These are phyloP conservation scores for Nematostella vectensis DNA, from an alignment of 92 coral and sea anemone species.

Conservation along the genomic window DNA sequence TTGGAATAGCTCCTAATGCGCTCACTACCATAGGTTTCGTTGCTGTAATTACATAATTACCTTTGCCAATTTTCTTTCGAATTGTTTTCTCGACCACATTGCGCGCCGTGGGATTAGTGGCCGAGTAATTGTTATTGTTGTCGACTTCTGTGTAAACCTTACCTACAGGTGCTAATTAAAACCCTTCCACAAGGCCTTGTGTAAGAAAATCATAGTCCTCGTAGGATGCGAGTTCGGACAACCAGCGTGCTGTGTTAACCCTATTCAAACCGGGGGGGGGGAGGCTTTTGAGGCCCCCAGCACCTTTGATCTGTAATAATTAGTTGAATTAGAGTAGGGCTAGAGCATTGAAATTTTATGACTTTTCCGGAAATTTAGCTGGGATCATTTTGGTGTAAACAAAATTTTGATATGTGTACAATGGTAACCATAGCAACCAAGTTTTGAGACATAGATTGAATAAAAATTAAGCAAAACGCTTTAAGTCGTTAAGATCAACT, in stretches of 20 bases:
- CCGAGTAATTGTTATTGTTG: slow-evolving; percentile 28
- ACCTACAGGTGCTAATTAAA: slow-evolving; percentile 4
- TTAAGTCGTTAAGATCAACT: no score
- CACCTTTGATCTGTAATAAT: no score
- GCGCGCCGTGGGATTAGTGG: slow-evolving; percentile 12
- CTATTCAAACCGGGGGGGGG: no score
- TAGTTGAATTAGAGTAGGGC: not conserved
- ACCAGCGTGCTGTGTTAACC: not conserved
- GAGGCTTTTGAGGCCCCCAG: no score
- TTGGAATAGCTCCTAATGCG: slow-evolving; percentile 38
- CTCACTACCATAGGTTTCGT: slow-evolving; percentile 19
- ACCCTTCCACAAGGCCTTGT: slow-evolving; percentile 33
- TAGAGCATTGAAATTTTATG: no score
- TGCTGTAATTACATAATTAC: slow-evolving; percentile 27
- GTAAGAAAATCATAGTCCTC: slow-evolving; percentile 13
- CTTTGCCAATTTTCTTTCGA: slow-evolving; percentile 15
- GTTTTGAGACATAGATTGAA: no score
- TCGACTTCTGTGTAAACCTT: slow-evolving; percentile 5
- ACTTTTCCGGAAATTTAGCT: no score
- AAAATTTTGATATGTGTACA: no score
- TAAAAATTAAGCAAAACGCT: no score
- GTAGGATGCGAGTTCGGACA: slow-evolving; percentile 10
- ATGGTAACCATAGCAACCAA: no score
- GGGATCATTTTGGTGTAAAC: no score
- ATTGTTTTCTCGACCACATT: slow-evolving; percentile 23